phyloP scores from a whole-genome alignment of 2,888 invertebrate genomes.

The Drosophila colorata region DNA sequence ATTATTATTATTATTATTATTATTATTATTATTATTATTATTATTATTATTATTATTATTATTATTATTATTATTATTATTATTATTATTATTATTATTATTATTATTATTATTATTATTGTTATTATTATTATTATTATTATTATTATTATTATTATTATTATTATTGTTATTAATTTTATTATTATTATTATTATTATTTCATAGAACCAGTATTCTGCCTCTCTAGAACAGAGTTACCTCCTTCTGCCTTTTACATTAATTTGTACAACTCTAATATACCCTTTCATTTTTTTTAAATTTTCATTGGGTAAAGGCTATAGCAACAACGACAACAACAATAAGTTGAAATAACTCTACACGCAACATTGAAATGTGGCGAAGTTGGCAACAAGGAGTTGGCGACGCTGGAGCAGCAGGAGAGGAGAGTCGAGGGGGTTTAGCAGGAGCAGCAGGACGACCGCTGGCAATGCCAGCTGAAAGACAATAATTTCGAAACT shows the following conservation, averaged over 20 bases:
- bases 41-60: too few species aligned
- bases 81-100: too few species aligned
- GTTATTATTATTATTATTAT: too few species aligned
- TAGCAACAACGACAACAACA: slow-evolving; percentile 38
- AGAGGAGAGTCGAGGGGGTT: background rate
- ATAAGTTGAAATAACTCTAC: slow-evolving; percentile 72
- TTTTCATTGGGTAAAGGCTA: slow-evolving; percentile 2
- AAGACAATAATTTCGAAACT: slow-evolving; percentile 76
- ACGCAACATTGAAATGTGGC: slow-evolving; percentile 80
- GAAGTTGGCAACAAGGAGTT: slow-evolving; percentile 31
- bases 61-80: too few species aligned
- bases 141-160: too few species aligned
- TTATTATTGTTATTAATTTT: too few species aligned
- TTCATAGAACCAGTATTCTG: too few species aligned
- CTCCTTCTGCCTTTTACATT: background rate
- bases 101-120: too few species aligned
- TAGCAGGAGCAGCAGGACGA: slow-evolving; percentile 3
- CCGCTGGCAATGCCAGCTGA: slow-evolving; percentile 37
- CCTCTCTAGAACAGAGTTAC: too few species aligned
- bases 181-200: too few species aligned
- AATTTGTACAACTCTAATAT: background rate
- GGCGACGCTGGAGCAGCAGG: background rate
- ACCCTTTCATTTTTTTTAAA: background rate
- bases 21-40: too few species aligned
- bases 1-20: too few species aligned